Evolutionary conservation across 2,797 vertebrate genomes (phyloP), one percentile per base, ranked within the genome.

Genomic region (Liasis olivaceus): DNA sequence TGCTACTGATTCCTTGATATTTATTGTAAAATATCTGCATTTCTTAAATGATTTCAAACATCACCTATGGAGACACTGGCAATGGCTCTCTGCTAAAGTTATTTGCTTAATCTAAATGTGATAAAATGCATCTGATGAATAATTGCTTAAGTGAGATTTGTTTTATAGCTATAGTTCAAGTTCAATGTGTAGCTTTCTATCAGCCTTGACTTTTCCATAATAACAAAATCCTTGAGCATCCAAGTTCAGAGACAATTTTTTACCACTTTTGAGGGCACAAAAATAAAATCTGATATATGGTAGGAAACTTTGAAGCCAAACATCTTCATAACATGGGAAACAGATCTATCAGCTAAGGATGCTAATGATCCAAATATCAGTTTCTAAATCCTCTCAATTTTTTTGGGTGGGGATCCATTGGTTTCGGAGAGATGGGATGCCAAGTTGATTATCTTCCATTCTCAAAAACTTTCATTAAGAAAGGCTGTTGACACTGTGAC

Each of bases 151-250:
- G 13, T 20, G 89, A 89, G 51, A 91, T n/a, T 63, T 1, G 7
- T 0, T 36, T 63, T 87, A 85, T 85, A 51, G 0, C 31, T 0
- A 17, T 47, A 0, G 0, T 31, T 4, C 31, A 93, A 91, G 91
- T 28, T 14, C 26, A 86, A 58, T 47, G 14, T 0, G 3, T 22
- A 51, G 88, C n/a, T 85, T 31, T 28, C 64, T 28, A 58, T 26
- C 89, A 93, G 64, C 93, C 88, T 91, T 86, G 91, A 66, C 91
- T 66, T 90, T 42, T 51, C 84, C 86, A 26, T 85, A 88, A 90
- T 88, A 92, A 36, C 62, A 59, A 47, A 66, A 90, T 85, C 94
- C 91, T 91, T 91, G 93, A 89, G 63, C 3, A 51, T 0, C 11
- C 28, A 47, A 62, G 92, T 64, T 22, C 0, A 69, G 77, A 90